phyloP scores from a whole-genome alignment of 2,888 invertebrate genomes.

The Eubasilissa splendida region DNA sequence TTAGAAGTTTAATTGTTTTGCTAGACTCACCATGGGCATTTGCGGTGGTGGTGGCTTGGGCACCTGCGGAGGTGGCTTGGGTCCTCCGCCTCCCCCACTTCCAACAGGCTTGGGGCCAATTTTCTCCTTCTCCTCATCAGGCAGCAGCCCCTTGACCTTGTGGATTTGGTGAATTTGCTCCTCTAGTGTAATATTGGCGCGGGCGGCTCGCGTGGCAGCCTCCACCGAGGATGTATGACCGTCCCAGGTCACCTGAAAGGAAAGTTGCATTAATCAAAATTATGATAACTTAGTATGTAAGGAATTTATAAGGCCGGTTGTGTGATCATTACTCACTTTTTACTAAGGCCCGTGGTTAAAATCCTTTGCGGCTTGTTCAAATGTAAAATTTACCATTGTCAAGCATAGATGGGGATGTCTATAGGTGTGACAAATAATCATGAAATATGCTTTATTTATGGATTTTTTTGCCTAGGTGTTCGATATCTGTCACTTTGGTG shows the following conservation, averaged over 20 bases:
- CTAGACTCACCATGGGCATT: slow-evolving; percentile 61
- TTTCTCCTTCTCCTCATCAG: slow-evolving; percentile 97
- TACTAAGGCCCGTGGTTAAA: too few relatives aligned
- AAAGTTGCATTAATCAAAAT: background rate
- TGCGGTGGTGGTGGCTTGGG: slow-evolving; percentile 61
- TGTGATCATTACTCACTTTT: too few relatives aligned
- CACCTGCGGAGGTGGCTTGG: slow-evolving; percentile 27
- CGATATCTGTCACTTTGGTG: too few relatives aligned
- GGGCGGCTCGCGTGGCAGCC: slow-evolving; percentile 93
- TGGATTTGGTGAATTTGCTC: slow-evolving; percentile 98
- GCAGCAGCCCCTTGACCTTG: slow-evolving; percentile 93
- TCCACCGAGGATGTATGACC: slow-evolving; percentile 98
- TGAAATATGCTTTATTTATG: too few relatives aligned
- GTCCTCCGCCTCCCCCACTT: slow-evolving; percentile 62
- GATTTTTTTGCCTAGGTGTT: too few relatives aligned
- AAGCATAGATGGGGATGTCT: too few relatives aligned
- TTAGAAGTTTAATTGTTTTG: background rate
- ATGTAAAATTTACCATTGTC: too few relatives aligned
- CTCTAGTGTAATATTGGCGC: slow-evolving; percentile 95
- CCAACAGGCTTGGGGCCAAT: slow-evolving; percentile 91
- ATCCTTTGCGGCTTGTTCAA: too few relatives aligned
- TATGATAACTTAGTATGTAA: too few relatives aligned
- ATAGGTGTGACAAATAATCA: too few relatives aligned
- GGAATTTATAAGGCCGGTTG: too few relatives aligned
- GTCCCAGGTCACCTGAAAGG: slow-evolving; percentile 89